phyloP scores from a whole-genome alignment of 2,113 vertebrate genomes.

The Sterna hirundo region DNA sequence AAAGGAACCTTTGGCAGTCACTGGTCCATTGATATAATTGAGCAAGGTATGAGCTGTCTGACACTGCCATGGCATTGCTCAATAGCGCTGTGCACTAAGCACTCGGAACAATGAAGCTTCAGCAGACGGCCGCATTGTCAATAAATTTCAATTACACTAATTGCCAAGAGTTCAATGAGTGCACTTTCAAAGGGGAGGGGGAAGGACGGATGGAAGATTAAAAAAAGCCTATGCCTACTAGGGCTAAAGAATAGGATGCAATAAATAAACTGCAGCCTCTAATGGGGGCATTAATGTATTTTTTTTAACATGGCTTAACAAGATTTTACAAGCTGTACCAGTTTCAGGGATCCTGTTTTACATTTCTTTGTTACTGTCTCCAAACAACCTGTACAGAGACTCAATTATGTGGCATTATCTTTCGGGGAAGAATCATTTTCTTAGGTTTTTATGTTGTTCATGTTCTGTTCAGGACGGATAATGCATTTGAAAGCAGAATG shows the following conservation, averaged over 20 bases:
- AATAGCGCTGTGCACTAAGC: constrained; percentile 81
- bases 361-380: constrained; percentile 81
- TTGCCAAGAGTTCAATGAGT: constrained; percentile 93
- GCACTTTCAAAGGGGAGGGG: constrained; percentile 75
- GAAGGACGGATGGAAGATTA: constrained; percentile 66
- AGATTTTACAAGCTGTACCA: constrained; percentile 82
- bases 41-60: constrained; percentile 86
- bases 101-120: constrained; percentile 88
- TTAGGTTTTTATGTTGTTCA: constrained; percentile 63
- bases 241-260: constrained; percentile 76
- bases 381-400: constrained; percentile 76
- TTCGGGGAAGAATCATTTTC: constrained; percentile 71
- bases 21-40: constrained; percentile 94
- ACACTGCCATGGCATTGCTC: constrained; percentile 77
- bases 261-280: constrained; percentile 83
- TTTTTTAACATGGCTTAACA: constrained; percentile 80
- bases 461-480: constrained; percentile 60
- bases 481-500: constrained; percentile 61
- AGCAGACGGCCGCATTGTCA: constrained; percentile 85
- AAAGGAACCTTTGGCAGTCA: constrained; percentile 91
- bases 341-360: constrained; percentile 79
- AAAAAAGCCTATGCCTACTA: constrained; percentile 65
- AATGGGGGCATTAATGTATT: constrained; percentile 77
- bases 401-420: constrained; percentile 75
- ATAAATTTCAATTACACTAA: constrained; percentile 99